These are phyloP conservation scores for Margaritifera margaritifera DNA, from an alignment of 2,888 invertebrate species.

Conservation along the genomic window DNA sequence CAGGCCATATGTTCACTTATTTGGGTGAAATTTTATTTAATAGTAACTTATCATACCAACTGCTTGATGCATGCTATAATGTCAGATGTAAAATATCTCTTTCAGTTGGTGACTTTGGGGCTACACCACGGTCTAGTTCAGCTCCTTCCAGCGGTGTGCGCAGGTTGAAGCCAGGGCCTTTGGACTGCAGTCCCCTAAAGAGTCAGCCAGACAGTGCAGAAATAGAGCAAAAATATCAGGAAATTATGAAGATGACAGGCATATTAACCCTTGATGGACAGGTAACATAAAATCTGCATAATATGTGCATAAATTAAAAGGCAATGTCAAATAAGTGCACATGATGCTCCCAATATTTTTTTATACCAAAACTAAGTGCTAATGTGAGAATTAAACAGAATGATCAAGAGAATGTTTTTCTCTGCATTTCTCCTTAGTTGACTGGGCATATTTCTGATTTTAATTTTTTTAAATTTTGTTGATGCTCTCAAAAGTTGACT, in stretches of 20 bases:
- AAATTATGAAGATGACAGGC: constrained; percentile 95
- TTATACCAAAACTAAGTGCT: too few relatives aligned
- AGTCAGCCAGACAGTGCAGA: constrained; percentile 73
- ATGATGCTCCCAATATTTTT: neutral
- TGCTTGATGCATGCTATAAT: neutral
- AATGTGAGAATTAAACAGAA: too few relatives aligned
- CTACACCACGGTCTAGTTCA: constrained; percentile 52
- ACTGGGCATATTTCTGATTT: too few relatives aligned
- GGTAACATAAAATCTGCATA: constrained; percentile 63
- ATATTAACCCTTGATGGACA: constrained; percentile 86
- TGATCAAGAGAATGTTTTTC: too few relatives aligned
- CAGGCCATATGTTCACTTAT: neutral
- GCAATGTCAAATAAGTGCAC: neutral
- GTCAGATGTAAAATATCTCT: constrained; percentile 2
- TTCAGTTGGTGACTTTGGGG: constrained; percentile 46
- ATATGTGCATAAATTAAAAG: neutral
- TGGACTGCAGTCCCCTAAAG: constrained; percentile 27
- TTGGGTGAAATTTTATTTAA: neutral
- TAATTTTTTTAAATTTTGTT: too few relatives aligned
- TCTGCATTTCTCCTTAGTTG: too few relatives aligned
- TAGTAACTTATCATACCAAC: neutral
- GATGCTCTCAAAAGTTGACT: too few relatives aligned
- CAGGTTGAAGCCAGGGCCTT: constrained; percentile 39
- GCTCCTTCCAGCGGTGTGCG: constrained; percentile 57
- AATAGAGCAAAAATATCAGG: constrained; percentile 87